These are phyloP conservation scores for Tiaroga cobitis DNA, from an alignment of 2,797 vertebrate species.

Conservation along the genomic window DNA sequence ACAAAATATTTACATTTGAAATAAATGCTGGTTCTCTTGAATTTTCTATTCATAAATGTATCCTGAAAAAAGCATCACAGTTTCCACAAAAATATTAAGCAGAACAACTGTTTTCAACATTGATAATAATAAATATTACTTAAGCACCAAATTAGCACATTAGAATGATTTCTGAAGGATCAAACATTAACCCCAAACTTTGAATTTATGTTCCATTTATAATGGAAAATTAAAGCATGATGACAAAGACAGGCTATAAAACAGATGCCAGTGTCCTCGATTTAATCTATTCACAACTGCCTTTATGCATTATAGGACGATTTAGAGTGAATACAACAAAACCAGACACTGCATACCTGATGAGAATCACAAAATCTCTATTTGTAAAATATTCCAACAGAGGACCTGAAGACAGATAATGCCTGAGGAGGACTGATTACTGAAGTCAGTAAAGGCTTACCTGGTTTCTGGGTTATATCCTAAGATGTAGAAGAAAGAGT, in stretches of 20 bases:
- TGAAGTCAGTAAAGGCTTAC: slow-evolving; percentile 76
- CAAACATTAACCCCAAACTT: neutral
- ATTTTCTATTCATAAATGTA: neutral
- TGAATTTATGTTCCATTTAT: neutral
- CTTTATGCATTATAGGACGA: neutral
- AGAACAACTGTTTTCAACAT: too few species aligned
- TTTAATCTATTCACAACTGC: neutral
- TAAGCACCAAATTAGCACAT: neutral
- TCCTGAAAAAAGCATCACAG: neutral
- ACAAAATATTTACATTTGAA: neutral
- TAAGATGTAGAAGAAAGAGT: slow-evolving; percentile 99
- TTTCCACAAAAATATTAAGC: neutral
- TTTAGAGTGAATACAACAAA: slow-evolving; percentile 22
- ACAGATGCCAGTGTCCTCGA: neutral
- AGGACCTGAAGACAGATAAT: slow-evolving; percentile 28
- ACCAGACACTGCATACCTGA: neutral
- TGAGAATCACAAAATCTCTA: slow-evolving; percentile 9
- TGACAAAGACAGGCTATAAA: neutral
- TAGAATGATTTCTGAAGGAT: neutral
- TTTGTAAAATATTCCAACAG: slow-evolving; percentile 30
- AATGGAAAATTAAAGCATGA: neutral
- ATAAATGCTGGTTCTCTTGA: neutral
- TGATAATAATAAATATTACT: neutral
- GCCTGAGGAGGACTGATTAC: slow-evolving; percentile 24
- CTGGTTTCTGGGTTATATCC: slow-evolving; percentile 99